Evolutionary conservation across 1,140 invertebrate genomes (phyloP).

Genomic region (Heliconius hermathena): DNA sequence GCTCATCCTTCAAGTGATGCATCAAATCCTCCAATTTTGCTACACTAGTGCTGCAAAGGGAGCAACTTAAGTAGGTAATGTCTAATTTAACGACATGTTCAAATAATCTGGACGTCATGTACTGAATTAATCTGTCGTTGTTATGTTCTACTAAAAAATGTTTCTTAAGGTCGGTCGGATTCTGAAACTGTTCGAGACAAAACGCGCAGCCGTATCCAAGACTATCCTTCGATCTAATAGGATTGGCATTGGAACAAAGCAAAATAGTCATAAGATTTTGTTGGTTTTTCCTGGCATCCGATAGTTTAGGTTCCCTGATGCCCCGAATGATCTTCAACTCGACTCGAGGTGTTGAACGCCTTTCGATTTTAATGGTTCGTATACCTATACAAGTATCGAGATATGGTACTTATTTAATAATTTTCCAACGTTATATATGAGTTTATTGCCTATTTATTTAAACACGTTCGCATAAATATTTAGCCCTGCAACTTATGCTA

Average conservation of each 20-base stretch:
- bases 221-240: constrained; percentile 58
- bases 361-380: constrained; percentile 50
- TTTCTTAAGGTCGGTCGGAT: constrained; percentile 56
- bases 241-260: constrained; percentile 61
- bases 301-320: constrained; percentile 27
- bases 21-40: constrained; percentile 52
- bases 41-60: constrained; percentile 49
- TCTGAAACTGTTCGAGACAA: constrained; percentile 53
- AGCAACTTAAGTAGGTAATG: constrained; percentile 57
- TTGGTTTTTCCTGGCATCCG: constrained; percentile 52
- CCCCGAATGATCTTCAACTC: constrained; percentile 45
- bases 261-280: constrained; percentile 57
- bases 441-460: background rate
- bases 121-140: constrained; percentile 53
- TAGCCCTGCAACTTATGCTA: background rate
- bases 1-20: constrained; percentile 52
- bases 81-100: constrained; percentile 65
- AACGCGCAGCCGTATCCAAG: constrained; percentile 63
- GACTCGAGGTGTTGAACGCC: constrained; percentile 41
- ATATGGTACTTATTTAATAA: background rate
- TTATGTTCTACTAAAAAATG: constrained; percentile 64
- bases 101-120: constrained; percentile 49
- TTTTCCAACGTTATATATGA: background rate
- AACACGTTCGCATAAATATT: background rate
- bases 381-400: constrained; percentile 43